These are phyloP conservation scores for Centroberyx gerrardi DNA, from an alignment of 2,797 vertebrate species.

Conservation along the genomic window DNA sequence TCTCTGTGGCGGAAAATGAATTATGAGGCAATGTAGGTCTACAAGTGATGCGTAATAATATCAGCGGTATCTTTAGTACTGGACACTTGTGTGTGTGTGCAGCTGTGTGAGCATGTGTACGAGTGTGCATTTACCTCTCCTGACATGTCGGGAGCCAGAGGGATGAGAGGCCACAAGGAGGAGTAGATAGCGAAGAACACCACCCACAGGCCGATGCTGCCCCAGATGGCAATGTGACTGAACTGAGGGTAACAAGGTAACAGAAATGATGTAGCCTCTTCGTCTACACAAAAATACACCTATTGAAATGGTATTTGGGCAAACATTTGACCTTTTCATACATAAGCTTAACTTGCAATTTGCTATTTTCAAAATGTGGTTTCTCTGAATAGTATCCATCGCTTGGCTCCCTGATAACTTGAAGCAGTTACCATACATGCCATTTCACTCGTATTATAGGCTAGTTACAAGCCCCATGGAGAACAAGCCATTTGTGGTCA, in stretches of 20 bases:
- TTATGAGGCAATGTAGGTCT: conserved; percentile 44
- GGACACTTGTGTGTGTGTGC: conserved; percentile 1
- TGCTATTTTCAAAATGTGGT: not conserved
- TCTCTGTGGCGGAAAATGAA: conserved; percentile 44
- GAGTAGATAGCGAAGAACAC: conserved; percentile 98
- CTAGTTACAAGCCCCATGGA: conserved; percentile 44
- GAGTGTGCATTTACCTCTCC: conserved; percentile 92
- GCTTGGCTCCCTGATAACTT: not conserved
- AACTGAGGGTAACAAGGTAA: conserved; percentile 83
- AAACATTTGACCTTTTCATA: not conserved
- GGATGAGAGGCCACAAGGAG: conserved; percentile 95
- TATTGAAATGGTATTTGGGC: not conserved
- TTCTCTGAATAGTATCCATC: not conserved
- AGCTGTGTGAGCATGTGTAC: conserved; percentile 29
- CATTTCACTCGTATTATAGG: conserved; percentile 33
- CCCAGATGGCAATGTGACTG: conserved; percentile 99
- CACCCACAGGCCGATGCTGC: conserved; percentile 97
- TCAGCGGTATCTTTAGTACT: conserved; percentile 27
- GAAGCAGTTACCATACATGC: conserved; percentile 30
- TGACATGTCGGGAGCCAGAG: conserved; percentile 98
- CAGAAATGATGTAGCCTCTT: conserved; percentile 2
- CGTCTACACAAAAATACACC: not conserved
- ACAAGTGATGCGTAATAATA: conserved; percentile 42
- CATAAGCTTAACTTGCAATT: not conserved
- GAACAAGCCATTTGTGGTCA: conserved; percentile 37